phyloP scores from a whole-genome alignment of 2,113 vertebrate species.

The Colossoma macropomum region DNA sequence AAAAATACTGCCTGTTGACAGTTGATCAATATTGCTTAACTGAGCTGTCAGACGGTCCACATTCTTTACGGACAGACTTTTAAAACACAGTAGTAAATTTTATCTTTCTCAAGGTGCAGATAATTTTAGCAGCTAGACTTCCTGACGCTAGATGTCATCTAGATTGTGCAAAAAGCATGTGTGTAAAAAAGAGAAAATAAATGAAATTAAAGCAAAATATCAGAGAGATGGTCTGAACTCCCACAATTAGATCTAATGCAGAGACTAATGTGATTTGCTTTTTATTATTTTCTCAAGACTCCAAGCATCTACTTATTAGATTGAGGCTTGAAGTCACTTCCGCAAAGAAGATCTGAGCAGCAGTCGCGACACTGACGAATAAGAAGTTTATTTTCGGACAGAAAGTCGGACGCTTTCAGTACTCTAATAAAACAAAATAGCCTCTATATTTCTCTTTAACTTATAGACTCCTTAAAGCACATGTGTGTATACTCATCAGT shows the following conservation, averaged over 20 bases:
- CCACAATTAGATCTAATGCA: conserved; percentile 51
- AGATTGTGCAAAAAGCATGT: background rate
- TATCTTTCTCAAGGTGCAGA: too few relatives aligned
- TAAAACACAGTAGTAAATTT: too few relatives aligned
- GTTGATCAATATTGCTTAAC: too few relatives aligned
- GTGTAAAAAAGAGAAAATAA: conserved; percentile 42
- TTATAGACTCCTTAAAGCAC: too few relatives aligned
- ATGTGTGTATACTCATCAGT: too few relatives aligned
- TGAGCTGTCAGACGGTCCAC: too few relatives aligned
- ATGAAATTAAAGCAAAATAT: background rate
- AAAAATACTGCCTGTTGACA: too few relatives aligned
- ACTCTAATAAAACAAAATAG: too few relatives aligned
- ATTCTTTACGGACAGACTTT: too few relatives aligned
- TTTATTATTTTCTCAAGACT: conserved; percentile 60
- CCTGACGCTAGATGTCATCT: background rate
- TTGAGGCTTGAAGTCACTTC: conserved; percentile 29
- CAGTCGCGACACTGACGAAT: conserved; percentile 15
- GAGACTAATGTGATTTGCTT: conserved; percentile 55
- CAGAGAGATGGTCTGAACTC: background rate
- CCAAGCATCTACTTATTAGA: conserved; percentile 51
- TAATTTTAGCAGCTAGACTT: background rate
- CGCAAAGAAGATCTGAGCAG: conserved; percentile 33
- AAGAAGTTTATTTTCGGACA: background rate
- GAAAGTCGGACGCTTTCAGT: background rate
- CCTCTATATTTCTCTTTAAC: too few relatives aligned